Percentiles rank a stretch among this genome's conserved stretches.
Evolutionary conservation across 2,797 vertebrate genomes (phyloP).

Genomic region (Thripadectes ignobilis): DNA sequence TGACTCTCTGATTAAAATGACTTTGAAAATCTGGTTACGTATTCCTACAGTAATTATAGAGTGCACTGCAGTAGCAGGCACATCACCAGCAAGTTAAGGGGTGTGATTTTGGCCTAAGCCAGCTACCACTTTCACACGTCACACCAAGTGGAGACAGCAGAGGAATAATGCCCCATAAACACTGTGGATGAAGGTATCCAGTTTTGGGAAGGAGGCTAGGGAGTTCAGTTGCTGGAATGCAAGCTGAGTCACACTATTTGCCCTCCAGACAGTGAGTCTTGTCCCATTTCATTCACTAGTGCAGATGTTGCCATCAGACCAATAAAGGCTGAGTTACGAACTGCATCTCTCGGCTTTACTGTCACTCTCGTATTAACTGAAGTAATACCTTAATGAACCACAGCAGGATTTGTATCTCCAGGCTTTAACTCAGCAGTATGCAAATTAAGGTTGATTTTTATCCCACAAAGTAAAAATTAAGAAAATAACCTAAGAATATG

Average conservation of each 20-base stretch:
- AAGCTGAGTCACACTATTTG: background rate
- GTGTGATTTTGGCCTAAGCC: background rate
- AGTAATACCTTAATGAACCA: background rate
- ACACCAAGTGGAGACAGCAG: background rate
- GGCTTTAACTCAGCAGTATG: background rate
- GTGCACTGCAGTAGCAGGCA: background rate
- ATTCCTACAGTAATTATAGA: background rate
- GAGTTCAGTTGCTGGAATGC: background rate
- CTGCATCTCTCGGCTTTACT: background rate
- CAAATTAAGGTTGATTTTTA: fast-evolving
- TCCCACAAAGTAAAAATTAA: background rate
- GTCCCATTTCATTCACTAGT: background rate
- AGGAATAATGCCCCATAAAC: fast-evolving
- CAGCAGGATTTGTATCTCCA: background rate
- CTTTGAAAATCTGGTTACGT: background rate
- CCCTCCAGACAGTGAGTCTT: background rate
- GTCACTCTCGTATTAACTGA: background rate
- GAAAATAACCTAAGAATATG: background rate
- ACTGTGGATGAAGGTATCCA: background rate
- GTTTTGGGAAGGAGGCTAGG: background rate
- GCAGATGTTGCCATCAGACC: background rate
- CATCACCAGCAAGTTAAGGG: background rate
- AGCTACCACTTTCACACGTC: fast-evolving
- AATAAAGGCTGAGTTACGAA: fast-evolving
- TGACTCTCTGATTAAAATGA: background rate